phyloP scores from a whole-genome alignment of 2,888 invertebrate genomes.

The Rotaria sp. region DNA sequence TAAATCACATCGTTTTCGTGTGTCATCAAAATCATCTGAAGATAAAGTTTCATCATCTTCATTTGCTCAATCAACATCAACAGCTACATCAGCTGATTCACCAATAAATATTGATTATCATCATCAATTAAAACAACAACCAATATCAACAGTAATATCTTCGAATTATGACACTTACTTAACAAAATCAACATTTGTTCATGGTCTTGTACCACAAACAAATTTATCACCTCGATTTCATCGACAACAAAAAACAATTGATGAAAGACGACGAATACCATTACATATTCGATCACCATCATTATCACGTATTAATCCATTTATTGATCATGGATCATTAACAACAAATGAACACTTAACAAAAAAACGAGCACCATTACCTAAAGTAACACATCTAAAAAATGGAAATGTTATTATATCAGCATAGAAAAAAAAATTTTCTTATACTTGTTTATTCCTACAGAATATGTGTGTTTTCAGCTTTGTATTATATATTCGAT shows the following conservation, averaged over 20 bases:
- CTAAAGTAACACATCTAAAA: not conserved
- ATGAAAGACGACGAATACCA: not conserved
- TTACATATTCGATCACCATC: not conserved
- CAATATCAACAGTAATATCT: not conserved
- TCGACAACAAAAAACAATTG: not conserved
- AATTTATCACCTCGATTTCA: constrained; percentile 15
- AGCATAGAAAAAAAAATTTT: not conserved
- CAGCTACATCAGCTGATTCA: not conserved
- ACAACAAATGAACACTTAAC: not conserved
- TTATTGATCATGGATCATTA: not conserved
- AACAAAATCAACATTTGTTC: not conserved
- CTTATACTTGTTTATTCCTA: not conserved
- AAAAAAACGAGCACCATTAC: not conserved
- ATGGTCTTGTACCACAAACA: not conserved
- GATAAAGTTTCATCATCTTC: constrained; percentile 8
- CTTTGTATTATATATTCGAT: not conserved
- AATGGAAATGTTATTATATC: constrained; percentile 16
- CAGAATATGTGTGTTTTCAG: not conserved
- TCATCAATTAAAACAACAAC: not conserved
- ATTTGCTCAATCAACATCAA: not conserved
- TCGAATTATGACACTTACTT: not conserved
- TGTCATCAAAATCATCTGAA: not conserved
- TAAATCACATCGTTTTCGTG: not conserved
- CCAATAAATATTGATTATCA: not conserved
- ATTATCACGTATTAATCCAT: not conserved